These are phyloP conservation scores for Phyllostomus discolor DNA, from an alignment of 2,113 vertebrate species.

Conservation along the genomic window DNA sequence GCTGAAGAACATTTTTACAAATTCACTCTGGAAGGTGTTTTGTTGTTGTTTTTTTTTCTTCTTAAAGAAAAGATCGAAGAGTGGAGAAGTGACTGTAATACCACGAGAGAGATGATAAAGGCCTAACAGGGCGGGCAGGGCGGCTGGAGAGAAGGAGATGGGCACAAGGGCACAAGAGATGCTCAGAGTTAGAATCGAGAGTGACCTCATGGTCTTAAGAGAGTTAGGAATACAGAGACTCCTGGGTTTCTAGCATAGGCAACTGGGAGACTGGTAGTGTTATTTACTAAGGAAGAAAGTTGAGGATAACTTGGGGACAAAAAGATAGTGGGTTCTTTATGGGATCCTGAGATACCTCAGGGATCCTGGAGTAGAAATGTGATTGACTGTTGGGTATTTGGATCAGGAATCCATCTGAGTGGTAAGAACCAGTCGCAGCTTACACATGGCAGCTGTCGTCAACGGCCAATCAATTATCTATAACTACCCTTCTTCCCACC, in stretches of 20 bases:
- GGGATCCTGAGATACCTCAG: neutral
- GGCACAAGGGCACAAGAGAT: neutral
- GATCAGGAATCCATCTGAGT: neutral
- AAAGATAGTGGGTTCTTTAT: neutral
- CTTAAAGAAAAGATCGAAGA: neutral
- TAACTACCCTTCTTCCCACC: fast-evolving
- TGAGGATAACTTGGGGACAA: neutral
- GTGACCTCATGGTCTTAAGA: neutral
- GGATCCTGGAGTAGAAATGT: neutral
- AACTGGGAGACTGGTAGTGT: neutral
- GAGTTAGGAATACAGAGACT: neutral
- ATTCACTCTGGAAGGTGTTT: neutral
- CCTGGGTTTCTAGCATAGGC: neutral
- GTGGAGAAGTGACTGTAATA: neutral
- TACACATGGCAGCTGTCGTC: neutral
- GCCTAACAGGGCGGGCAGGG: neutral
- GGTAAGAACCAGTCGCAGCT: neutral
- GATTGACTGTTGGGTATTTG: neutral
- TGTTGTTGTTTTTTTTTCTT: neutral
- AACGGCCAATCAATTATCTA: neutral
- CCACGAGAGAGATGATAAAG: neutral
- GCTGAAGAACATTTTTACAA: neutral
- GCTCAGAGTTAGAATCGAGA: neutral
- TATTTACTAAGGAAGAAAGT: neutral
- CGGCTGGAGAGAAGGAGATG: neutral